Evolutionary conservation across 2,888 invertebrate species (phyloP).

Genomic region (Leptarthrus brevirostris): DNA sequence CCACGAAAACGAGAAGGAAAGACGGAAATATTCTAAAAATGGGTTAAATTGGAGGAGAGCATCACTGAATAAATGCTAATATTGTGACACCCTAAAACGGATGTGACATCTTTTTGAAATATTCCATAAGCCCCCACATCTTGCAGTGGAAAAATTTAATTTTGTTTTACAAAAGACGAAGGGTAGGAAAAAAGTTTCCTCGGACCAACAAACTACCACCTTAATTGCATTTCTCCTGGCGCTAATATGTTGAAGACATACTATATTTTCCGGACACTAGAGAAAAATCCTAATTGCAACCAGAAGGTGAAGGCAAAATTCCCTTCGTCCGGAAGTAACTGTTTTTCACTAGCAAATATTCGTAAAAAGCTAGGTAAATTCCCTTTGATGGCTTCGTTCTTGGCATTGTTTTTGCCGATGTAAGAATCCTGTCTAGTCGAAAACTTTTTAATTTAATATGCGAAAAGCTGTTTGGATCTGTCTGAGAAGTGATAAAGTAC

Average conservation of each 20-base stretch:
- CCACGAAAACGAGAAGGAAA: no score
- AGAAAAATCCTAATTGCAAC: slow-evolving; percentile 28
- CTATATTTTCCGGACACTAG: neutral
- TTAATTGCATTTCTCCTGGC: slow-evolving; percentile 32
- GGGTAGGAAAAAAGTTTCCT: neutral
- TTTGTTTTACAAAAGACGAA: neutral
- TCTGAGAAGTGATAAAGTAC: neutral
- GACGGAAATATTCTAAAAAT: no score
- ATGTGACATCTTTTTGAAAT: neutral
- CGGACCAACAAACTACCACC: slow-evolving; percentile 7
- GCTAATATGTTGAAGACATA: slow-evolving; percentile 13
- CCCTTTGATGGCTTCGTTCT: slow-evolving; percentile 1
- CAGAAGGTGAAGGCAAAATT: neutral
- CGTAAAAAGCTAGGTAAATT: slow-evolving; percentile 13
- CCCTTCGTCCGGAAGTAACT: neutral
- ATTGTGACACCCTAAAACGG: neutral
- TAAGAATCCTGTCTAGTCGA: neutral
- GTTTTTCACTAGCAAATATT: slow-evolving; percentile 10
- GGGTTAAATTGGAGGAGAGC: no score
- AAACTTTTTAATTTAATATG: slow-evolving; percentile 20
- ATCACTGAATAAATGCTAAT: neutral
- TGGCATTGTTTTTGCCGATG: neutral
- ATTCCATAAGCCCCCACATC: neutral
- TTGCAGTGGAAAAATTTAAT: neutral
- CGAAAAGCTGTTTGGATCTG: slow-evolving; percentile 8